Base-by-base conservation (phyloP, 1,140 invertebrate species). In the Venturia canescens region DNA sequence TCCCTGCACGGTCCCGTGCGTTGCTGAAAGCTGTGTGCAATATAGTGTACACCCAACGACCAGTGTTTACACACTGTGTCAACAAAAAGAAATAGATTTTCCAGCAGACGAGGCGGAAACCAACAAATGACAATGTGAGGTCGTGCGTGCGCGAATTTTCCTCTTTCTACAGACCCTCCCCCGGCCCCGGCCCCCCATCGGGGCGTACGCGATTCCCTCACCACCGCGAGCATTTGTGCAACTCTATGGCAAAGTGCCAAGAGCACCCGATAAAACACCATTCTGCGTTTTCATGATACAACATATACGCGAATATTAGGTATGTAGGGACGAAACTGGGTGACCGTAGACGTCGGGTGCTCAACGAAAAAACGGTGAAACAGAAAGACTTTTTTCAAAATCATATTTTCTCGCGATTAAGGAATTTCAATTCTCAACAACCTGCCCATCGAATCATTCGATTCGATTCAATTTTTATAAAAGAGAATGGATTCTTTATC, bases 61-160 rank as follows among this genome's bases (percentile, higher is more conserved):
- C 18, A 78, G 83, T 81, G 74, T 83, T 82, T 84, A 79, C 83
- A 81, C 82, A 86, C 83, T 84, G 83, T 81, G 81, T 82, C 74
- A 81, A 83, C 84, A 80, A 84, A 86, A 89, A 89, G 87, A 89
- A 89, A 90, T 88, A 88, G 85, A 89, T 90, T 90, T 89, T 88
- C 87, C 83, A 80, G 83, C 87, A 89, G 88, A 89, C 88, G 87
- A 89, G 85, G 88, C 84, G 87, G 84, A 89, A 89, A 88, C 82
- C 84, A 87, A 89, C 87, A 86, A 87, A 88, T 86, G 87, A 84
- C 85, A 81, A 86, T 85, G 83, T 81, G 83, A 87, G 84, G 80
- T 86, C 86, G 83, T 85, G 85, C 85, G 82, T 88, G 83, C 26
- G 75, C 57, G 75, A 77, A 23, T 77, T 60, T 57, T 77, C 75